Base-by-base conservation (phyloP, 1,140 invertebrate species). In the Rhopalosiphum maidis region DNA sequence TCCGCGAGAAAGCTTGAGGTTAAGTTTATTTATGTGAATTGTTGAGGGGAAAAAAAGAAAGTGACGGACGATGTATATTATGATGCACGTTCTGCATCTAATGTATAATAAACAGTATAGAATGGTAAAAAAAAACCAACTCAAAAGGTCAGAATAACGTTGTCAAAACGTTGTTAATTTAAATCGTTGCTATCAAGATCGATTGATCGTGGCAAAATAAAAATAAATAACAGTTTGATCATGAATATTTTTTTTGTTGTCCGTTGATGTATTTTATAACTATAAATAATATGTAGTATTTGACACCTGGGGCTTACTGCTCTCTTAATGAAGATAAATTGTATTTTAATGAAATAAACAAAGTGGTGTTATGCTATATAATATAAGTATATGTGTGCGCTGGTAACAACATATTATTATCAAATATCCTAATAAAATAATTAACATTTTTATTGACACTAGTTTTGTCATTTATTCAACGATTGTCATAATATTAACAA, bases 241-340 rank as follows among this genome's bases (percentile, higher is more conserved):
- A 41, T 85, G 9, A 9, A 2, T 85, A n/a, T n/a, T n/a, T 85
- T 43, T 85, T 85, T 85, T 9, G 37, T 41, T 41, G 82, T 25
- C 37, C 22, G 37, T 85, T 5, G 43, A 43, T 85, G 37, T 43
- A 41, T 41, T 41, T 9, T 41, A 43, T 3, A 23, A 30, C 37
- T 41, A 85, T 85, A 85, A 43, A 85, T 25, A 9, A 11, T 41
- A 11, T 41, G 22, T 41, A 41, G 30, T 43, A 43, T 43, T 85
- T 43, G 41, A 85, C 41, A 43, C 8, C 37, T 25, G 37, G 7
- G 1, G 43, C 43, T 43, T 41, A 43, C 22, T 41, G 25, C 83
- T 85, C 41, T 85, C 41, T 41, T 85, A 85, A 85, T 41, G 83
- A 85, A 85, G 41, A 85, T 41, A 41, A 85, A 85, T 85, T 85